A percentile compares a stretch with the other conserved stretches of the same genome.
Conservation (phyloP, 2,797 vertebrate genomes). For the Capromys pilorides region DNA sequence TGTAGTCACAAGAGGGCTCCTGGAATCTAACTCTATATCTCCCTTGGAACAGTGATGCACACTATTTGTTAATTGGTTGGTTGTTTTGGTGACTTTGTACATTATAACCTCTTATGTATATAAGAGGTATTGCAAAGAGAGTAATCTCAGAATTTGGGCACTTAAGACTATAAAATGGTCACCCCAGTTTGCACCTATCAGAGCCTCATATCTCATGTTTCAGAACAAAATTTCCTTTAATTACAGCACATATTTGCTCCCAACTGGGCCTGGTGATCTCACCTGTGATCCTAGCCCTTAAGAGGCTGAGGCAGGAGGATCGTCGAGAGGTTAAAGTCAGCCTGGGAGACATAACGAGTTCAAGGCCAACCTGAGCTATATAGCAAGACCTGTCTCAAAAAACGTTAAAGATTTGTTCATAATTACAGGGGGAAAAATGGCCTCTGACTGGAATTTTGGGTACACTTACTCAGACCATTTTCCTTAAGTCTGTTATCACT, state of each 20-base stretch:
- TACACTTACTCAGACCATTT: background rate
- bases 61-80: background rate
- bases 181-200: background rate
- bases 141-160: background rate
- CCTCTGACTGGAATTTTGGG: background rate
- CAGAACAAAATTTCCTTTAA: background rate
- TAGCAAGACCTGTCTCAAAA: background rate
- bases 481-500: background rate
- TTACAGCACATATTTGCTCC: background rate
- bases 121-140: background rate
- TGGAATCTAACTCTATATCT: background rate
- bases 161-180: background rate
- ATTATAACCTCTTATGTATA: fast-evolving
- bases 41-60: too few relatives aligned
- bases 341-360: background rate
- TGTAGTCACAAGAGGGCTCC: background rate
- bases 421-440: background rate
- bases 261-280: background rate
- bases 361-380: background rate
- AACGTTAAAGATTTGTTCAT: background rate
- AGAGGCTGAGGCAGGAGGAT: background rate
- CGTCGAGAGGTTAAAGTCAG: background rate
- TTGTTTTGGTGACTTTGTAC: background rate
- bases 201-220: background rate
- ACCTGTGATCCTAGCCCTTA: background rate